Evolutionary conservation across 2,888 invertebrate genomes (phyloP).

Genomic region (Xylota sylvarum): DNA sequence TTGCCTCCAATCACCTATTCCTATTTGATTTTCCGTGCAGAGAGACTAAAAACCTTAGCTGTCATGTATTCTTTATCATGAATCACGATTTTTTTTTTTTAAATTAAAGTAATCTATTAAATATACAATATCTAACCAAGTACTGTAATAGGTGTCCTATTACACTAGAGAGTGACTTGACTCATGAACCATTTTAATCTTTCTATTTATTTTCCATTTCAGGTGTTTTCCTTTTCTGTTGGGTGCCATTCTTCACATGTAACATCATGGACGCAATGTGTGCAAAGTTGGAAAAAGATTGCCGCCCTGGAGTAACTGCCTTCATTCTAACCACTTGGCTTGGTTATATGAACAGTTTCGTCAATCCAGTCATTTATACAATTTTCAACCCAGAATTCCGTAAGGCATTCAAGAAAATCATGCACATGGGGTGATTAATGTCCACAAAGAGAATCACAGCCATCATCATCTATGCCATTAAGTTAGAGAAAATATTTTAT

Average conservation of each 20-base stretch:
- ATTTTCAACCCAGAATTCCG: constrained; percentile 99
- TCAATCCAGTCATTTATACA: constrained; percentile 97
- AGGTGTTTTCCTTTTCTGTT: constrained; percentile 99
- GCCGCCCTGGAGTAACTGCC: constrained; percentile 93
- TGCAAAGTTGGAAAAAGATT: constrained; percentile 91
- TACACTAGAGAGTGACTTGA: too few relatives aligned
- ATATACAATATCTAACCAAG: too few relatives aligned
- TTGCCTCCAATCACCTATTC: too few relatives aligned
- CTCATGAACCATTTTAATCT: too few relatives aligned
- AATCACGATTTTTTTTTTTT: too few relatives aligned
- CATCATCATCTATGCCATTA: constrained; percentile 4
- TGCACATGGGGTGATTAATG: constrained; percentile 87
- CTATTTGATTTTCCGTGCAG: too few relatives aligned
- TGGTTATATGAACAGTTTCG: constrained; percentile 98
- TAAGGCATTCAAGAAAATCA: constrained; percentile 98
- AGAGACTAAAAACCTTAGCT: too few relatives aligned
- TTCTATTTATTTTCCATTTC: constrained; percentile 82
- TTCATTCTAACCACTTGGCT: constrained; percentile 99
- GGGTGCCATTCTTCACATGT: constrained; percentile 99
- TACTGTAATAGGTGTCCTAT: too few relatives aligned
- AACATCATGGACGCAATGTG: constrained; percentile 99
- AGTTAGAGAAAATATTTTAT: constrained; percentile 68
- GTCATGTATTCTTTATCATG: too few relatives aligned
- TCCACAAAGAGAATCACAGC: constrained; percentile 50
- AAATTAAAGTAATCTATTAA: too few relatives aligned